phyloP scores from a whole-genome alignment of 30 jellyfish, hydroid and myxozoan genomes.

The Morbakka virulenta region DNA sequence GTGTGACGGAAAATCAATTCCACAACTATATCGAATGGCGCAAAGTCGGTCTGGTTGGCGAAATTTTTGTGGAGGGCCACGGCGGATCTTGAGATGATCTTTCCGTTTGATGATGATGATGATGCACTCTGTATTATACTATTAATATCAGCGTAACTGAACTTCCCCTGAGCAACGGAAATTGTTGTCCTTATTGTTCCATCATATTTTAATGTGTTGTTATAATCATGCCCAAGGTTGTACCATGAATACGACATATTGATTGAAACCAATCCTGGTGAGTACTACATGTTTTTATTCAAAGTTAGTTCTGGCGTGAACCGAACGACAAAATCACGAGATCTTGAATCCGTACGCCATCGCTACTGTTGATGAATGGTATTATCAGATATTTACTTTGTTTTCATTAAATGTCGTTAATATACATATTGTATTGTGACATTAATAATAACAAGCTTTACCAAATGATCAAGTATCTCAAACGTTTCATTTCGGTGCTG shows the following conservation, averaged over 20 bases:
- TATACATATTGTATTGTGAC: not conserved
- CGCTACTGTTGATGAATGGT: not conserved
- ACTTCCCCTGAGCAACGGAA: conserved; percentile 8
- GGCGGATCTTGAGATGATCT: too few species aligned
- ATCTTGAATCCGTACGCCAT: conserved; percentile 3
- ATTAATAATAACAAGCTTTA: not conserved
- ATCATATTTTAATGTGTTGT: conserved; percentile 1
- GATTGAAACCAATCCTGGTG: conserved; percentile 1
- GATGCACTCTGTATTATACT: too few species aligned
- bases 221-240: conserved; percentile 1
- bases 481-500: conserved; percentile 5
- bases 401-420: conserved; percentile 3
- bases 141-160: too few species aligned
- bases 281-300: conserved; percentile 1
- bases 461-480: conserved; percentile 8
- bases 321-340: not conserved
- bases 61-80: too few species aligned
- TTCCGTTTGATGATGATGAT: too few species aligned
- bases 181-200: conserved; percentile 4
- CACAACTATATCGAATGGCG: too few species aligned
- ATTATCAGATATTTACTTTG: conserved; percentile 9
- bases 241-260: conserved; percentile 14
- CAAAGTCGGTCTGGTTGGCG: too few species aligned
- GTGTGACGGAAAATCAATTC: too few species aligned
- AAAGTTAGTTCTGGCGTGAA: conserved; percentile 3